These are phyloP conservation scores for Synanthedon myopaeformis DNA, from an alignment of 2,888 invertebrate genomes.

Conservation along the genomic window DNA sequence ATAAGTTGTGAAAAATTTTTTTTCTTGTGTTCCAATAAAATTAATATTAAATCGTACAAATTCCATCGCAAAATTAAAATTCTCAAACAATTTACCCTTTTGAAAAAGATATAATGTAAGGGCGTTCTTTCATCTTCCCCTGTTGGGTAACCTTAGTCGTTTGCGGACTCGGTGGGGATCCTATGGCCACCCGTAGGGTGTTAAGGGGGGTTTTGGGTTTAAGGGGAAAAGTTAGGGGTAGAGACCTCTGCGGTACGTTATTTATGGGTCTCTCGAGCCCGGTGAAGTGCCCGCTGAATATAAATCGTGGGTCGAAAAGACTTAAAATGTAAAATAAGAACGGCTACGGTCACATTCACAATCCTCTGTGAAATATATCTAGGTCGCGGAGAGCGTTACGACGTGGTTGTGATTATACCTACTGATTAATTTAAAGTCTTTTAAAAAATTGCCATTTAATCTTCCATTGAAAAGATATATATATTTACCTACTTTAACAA, in stretches of 20 bases:
- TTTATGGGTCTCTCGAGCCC: conserved; percentile 66
- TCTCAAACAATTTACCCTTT: conserved; percentile 62
- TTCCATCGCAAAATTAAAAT: conserved; percentile 59
- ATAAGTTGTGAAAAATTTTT: too few species aligned
- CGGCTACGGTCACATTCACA: conserved; percentile 8
- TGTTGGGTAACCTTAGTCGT: conserved; percentile 56
- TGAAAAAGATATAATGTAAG: conserved; percentile 63
- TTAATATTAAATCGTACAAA: too few species aligned
- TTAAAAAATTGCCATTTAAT: too few species aligned
- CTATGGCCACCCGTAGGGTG: neutral
- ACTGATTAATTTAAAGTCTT: too few species aligned
- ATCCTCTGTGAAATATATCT: conserved; percentile 15
- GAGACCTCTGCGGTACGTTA: conserved; percentile 53
- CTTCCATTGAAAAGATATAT: too few species aligned
- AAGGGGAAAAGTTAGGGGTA: conserved; percentile 28
- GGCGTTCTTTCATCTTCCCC: conserved; percentile 66
- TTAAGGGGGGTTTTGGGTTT: conserved; percentile 16
- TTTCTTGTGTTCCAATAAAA: too few species aligned
- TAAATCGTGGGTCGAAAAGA: conserved; percentile 58
- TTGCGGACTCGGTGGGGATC: conserved; percentile 35
- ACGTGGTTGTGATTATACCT: neutral
- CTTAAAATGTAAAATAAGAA: conserved; percentile 59
- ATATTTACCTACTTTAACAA: too few species aligned
- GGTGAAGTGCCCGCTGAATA: conserved; percentile 63
- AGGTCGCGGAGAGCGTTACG: conserved; percentile 9